Evolutionary conservation across 2,113 vertebrate genomes (phyloP), one percentile per base, ranked within the genome.

Genomic region (Myiozetetes cayanensis): DNA sequence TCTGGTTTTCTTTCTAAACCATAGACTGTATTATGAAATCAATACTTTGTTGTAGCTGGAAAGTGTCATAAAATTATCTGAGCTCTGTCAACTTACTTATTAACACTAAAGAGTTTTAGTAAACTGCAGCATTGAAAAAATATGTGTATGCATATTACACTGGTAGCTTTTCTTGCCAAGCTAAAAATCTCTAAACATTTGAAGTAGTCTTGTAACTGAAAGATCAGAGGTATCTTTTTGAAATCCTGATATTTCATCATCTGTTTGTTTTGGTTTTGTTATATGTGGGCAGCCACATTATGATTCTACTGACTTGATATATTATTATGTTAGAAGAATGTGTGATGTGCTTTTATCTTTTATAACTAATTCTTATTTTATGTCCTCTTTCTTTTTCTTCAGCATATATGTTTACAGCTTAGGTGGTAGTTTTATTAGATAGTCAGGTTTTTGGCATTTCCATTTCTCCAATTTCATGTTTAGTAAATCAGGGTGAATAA

Each of bases 181-280:
- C 56, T 93, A 93, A 96, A 97, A 97, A 94, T 91, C 80, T 95
- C 92, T 96, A 93, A 96, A 96, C 66, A 95, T 96, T 96, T 96
- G 90, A 97, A 96, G 96, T 92, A 89, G 52, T 90, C 80, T 66
- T 89, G 43, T 96, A 94, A 97, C 93, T 96, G 96, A 96, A 96
- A 95, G 96, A 96, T 97, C 96, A 97, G 96, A 96, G 96, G 70
- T 96, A 92, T 90, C 85, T 96, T 95, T 96, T 97, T 96, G 96
- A 96, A 96, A 96, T 96, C 65, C 92, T 89, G 86, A 53, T 96
- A 96, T 91, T 96, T 93, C 89, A 94, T 97, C 76, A 76, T 92
- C 90, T 90, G 73, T 94, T 95, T 94, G 78, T 86, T 97, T 93
- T 94, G 92, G 27, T 95, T 96, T 88, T 89, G 79, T 93, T 96